These are phyloP conservation scores for Pollachius pollachius DNA, from an alignment of 2,113 vertebrate species.

Conservation along the genomic window DNA sequence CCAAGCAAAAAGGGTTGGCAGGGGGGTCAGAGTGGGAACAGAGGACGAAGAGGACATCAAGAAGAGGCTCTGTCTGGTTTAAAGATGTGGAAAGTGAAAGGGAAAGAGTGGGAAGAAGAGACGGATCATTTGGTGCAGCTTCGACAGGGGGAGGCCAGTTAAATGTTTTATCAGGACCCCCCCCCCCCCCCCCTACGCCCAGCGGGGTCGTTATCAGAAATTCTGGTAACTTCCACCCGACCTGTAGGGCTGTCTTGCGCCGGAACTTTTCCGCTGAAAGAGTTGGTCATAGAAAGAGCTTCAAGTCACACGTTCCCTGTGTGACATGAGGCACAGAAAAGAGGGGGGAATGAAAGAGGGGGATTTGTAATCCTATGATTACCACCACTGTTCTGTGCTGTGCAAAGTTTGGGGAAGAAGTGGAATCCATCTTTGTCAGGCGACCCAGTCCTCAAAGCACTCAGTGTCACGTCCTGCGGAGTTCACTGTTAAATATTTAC, in stretches of 20 bases:
- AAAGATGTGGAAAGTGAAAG: slow-evolving; percentile 20
- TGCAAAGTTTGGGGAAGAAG: neutral
- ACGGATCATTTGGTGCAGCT: too few relatives aligned
- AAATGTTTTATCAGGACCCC: neutral
- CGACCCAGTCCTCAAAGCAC: too few relatives aligned
- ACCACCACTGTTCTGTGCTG: neutral
- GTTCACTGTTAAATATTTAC: too few relatives aligned
- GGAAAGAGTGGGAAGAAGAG: neutral
- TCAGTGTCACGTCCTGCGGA: too few relatives aligned
- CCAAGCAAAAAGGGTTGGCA: neutral
- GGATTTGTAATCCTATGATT: neutral
- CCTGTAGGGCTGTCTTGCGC: too few relatives aligned
- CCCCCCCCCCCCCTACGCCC: neutral
- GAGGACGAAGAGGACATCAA: neutral
- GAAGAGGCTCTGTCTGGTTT: slow-evolving; percentile 7
- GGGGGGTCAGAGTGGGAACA: too few relatives aligned
- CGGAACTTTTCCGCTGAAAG: neutral
- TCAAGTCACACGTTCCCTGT: neutral
- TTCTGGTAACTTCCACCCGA: neutral
- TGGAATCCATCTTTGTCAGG: neutral
- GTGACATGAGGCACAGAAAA: neutral
- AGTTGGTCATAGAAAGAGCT: neutral
- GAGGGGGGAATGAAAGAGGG: neutral
- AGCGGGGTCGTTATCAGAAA: too few relatives aligned
- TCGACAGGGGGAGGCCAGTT: too few relatives aligned